Conservation (phyloP, 2,797 vertebrate genomes). For the Thalassophryne amazonica region DNA sequence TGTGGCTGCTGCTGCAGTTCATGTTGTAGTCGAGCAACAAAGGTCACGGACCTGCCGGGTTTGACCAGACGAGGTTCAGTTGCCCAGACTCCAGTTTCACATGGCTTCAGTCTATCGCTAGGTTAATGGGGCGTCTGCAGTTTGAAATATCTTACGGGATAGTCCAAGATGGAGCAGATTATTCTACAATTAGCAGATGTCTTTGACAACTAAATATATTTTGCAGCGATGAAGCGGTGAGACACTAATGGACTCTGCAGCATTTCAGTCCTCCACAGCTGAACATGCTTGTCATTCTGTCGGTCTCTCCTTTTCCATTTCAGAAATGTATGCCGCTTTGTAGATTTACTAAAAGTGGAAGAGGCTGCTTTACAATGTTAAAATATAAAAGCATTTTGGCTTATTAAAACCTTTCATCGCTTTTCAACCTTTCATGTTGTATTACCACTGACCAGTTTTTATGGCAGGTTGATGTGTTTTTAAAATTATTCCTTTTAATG, state of each 20-base stretch:
- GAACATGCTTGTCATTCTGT: constrained; percentile 56
- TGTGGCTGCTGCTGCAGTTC: constrained; percentile 29
- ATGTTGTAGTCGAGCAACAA: constrained; percentile 32
- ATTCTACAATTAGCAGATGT: constrained; percentile 78
- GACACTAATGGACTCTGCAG: constrained; percentile 13
- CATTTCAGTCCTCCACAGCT: constrained; percentile 53
- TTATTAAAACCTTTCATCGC: constrained; percentile 37
- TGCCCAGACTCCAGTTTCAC: constrained; percentile 64
- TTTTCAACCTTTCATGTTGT: too few relatives aligned
- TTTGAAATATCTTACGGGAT: constrained; percentile 71
- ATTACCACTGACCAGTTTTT: too few relatives aligned
- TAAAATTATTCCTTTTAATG: too few relatives aligned
- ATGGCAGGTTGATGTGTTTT: too few relatives aligned
- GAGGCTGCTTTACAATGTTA: constrained; percentile 49
- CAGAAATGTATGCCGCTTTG: constrained; percentile 44
- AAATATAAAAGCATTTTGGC: constrained; percentile 37
- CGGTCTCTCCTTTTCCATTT: constrained; percentile 29
- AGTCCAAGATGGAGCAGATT: constrained; percentile 57
- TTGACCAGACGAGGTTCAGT: constrained; percentile 35
- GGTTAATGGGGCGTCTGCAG: constrained; percentile 30
- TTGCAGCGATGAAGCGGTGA: constrained; percentile 32
- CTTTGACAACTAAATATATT: constrained; percentile 65
- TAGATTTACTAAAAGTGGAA: constrained; percentile 29
- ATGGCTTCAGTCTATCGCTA: constrained; percentile 55
- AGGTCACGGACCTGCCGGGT: constrained; percentile 12